Evolutionary conservation across 1,140 invertebrate genomes (phyloP).

Genomic region (Orchesella cincta): DNA sequence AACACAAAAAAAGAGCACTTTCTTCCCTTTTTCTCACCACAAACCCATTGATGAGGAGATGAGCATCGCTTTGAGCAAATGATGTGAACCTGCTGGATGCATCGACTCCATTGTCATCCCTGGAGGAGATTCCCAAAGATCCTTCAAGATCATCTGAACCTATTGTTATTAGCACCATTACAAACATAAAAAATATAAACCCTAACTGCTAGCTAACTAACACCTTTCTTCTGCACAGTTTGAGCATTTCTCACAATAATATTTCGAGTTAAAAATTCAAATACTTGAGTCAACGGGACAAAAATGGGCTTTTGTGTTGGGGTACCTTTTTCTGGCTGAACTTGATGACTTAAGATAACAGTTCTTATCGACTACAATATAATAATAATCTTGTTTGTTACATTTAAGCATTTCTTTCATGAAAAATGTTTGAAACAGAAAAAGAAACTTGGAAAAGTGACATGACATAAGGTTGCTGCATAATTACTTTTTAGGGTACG

Average conservation of each 20-base stretch:
- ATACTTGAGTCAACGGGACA: too few species aligned
- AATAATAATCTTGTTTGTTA: too few species aligned
- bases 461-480: too few species aligned
- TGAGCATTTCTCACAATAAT: slow-evolving; percentile 5
- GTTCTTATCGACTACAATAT: too few species aligned
- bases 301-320: too few species aligned
- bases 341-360: too few species aligned
- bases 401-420: too few species aligned
- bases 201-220: slow-evolving; percentile 5
- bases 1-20: neutral
- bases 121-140: neutral
- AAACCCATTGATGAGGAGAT: too few species aligned
- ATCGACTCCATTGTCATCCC: slow-evolving; percentile 26
- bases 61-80: neutral
- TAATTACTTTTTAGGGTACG: too few species aligned
- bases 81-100: slow-evolving; percentile 18
- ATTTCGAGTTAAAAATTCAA: too few species aligned
- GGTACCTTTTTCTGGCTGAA: neutral
- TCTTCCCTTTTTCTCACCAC: slow-evolving; percentile 2
- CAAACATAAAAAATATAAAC: neutral
- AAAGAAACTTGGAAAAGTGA: too few species aligned
- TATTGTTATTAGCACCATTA: slow-evolving; percentile 13
- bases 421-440: too few species aligned
- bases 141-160: neutral
- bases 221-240: slow-evolving; percentile 21